phyloP scores from a whole-genome alignment of 2,113 vertebrate species.

The Corythoichthys intestinalis region DNA sequence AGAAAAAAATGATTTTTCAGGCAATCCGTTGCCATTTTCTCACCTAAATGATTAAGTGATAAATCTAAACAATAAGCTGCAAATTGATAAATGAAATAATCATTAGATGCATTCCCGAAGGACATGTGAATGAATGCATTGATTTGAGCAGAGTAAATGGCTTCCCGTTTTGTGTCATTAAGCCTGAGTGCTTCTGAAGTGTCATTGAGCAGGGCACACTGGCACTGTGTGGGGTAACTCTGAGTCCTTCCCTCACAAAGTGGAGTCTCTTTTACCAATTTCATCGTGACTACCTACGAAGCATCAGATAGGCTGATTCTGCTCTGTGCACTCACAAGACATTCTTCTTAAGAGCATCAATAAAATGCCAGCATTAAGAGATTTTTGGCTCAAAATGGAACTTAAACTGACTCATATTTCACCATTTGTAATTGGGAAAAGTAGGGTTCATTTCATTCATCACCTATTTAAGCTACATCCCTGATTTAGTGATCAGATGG shows the following conservation, averaged over 20 bases:
- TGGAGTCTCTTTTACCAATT: slow-evolving; percentile 1
- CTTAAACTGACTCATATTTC: slow-evolving; percentile 48
- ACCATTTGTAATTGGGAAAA: slow-evolving; percentile 55
- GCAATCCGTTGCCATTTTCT: background rate
- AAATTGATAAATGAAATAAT: slow-evolving; percentile 5
- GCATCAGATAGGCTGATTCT: background rate
- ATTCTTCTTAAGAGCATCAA: slow-evolving; percentile 14
- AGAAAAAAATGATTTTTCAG: slow-evolving; percentile 4
- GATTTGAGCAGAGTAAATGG: background rate
- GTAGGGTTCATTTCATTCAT: slow-evolving; percentile 44
- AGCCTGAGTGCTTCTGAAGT: background rate
- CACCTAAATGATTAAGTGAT: slow-evolving; percentile 1
- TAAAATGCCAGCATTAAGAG: slow-evolving; percentile 23
- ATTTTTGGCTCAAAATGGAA: slow-evolving; percentile 32
- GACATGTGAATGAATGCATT: slow-evolving; percentile 2
- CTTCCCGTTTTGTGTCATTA: slow-evolving; percentile 5
- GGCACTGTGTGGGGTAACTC: background rate
- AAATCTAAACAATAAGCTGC: background rate
- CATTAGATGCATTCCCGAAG: slow-evolving; percentile 4
- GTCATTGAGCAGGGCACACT: slow-evolving; percentile 6
- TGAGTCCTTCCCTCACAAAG: background rate
- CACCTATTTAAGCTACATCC: slow-evolving; percentile 47
- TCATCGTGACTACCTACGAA: background rate
- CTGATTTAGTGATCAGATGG: slow-evolving; percentile 61
- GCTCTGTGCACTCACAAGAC: slow-evolving; percentile 10